Conservation (phyloP, 2,888 invertebrate species). For the Caenorhabditis wallacei region DNA sequence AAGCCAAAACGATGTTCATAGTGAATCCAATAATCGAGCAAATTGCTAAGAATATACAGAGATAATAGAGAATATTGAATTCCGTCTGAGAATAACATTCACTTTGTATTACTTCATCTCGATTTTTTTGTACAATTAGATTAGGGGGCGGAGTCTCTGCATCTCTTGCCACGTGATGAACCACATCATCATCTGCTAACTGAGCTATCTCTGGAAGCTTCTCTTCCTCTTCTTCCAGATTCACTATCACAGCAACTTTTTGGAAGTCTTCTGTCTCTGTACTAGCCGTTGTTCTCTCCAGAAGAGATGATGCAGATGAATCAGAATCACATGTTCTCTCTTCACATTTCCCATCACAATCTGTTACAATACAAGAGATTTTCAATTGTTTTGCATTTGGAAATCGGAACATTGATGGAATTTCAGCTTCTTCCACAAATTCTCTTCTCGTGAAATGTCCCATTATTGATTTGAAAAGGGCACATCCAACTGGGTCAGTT, state of each 20-base stretch:
- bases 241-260: constrained; percentile 43
- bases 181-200: constrained; percentile 19
- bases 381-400: constrained; percentile 56
- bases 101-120: constrained; percentile 20
- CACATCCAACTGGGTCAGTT: constrained; percentile 69
- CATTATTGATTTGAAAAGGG: constrained; percentile 65
- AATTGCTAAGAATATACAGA: constrained; percentile 67
- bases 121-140: constrained; percentile 45
- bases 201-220: background rate
- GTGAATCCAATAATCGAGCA: constrained; percentile 69
- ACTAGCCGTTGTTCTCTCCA: constrained; percentile 63
- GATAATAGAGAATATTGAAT: constrained; percentile 62
- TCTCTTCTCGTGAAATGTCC: constrained; percentile 60
- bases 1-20: constrained; percentile 66
- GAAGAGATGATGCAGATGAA: constrained; percentile 44
- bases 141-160: constrained; percentile 46
- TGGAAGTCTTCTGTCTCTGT: constrained; percentile 55
- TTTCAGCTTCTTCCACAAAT: constrained; percentile 63
- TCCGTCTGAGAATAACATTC: constrained; percentile 64
- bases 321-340: constrained; percentile 52
- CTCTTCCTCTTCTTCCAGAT: constrained; percentile 34
- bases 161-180: constrained; percentile 32
- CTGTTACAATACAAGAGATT: constrained; percentile 59
- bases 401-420: constrained; percentile 73
- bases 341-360: constrained; percentile 68